Percentiles rank a stretch among this genome's conserved stretches.
Evolutionary conservation across 2,113 vertebrate genomes (phyloP).

Genomic region (Aphyosemion australe): DNA sequence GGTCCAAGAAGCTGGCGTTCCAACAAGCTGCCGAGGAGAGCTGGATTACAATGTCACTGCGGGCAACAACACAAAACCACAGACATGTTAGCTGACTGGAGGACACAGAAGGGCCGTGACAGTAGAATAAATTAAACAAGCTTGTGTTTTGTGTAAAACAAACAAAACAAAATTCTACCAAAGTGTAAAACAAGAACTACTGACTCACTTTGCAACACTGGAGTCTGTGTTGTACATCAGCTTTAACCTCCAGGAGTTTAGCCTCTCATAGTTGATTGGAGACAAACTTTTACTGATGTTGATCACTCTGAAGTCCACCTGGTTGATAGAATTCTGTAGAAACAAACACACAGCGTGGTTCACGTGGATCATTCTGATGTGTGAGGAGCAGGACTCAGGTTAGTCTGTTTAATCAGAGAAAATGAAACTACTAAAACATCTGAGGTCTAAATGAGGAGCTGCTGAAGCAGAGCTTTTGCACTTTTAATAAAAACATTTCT

Average conservation of each 20-base stretch:
- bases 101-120: not conserved
- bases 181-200: not conserved
- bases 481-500: constrained; percentile 33
- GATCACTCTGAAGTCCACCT: constrained; percentile 92
- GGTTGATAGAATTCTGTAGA: constrained; percentile 82
- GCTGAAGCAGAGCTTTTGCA: not conserved
- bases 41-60: constrained; percentile 89
- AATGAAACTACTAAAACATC: not conserved
- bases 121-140: too few species aligned
- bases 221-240: constrained; percentile 88
- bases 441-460: not conserved
- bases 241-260: constrained; percentile 91
- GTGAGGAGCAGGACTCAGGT: constrained; percentile 8
- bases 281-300: constrained; percentile 86
- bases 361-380: not conserved
- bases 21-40: constrained; percentile 95
- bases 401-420: constrained; percentile 4
- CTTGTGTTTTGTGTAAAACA: not conserved
- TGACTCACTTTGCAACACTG: constrained; percentile 88
- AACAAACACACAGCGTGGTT: constrained; percentile 31
- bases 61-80: constrained; percentile 17
- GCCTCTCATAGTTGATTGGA: constrained; percentile 88
- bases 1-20: constrained; percentile 98
- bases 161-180: not conserved
- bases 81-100: not conserved